Percentiles rank a stretch among this genome's conserved stretches.
Evolutionary conservation across 2,113 vertebrate genomes (phyloP).

Genomic region (Semicossyphus pulcher): DNA sequence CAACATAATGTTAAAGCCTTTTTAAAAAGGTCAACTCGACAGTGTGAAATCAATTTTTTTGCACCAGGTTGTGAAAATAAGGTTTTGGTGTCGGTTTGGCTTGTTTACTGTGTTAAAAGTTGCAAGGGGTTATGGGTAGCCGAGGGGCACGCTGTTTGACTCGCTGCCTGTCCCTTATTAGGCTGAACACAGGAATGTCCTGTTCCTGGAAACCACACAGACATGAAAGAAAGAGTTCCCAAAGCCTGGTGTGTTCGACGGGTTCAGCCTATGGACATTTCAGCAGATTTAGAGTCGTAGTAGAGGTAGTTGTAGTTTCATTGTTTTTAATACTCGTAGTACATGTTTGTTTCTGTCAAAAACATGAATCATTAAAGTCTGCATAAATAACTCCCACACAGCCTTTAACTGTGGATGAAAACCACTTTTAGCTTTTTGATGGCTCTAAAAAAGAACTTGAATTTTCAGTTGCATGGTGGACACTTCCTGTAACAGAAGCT

Average conservation of each 20-base stretch:
- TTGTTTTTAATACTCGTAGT: too few relatives aligned
- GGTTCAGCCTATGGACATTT: background rate
- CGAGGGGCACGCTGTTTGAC: slow-evolving; percentile 19
- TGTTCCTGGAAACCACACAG: background rate
- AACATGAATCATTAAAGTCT: background rate
- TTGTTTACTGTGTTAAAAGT: background rate
- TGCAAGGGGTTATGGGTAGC: slow-evolving; percentile 24
- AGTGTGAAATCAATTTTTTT: background rate
- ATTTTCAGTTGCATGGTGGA: too few relatives aligned
- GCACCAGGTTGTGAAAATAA: background rate
- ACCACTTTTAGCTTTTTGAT: too few relatives aligned
- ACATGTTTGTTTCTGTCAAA: too few relatives aligned
- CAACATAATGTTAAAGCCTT: background rate
- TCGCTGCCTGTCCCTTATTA: slow-evolving; percentile 4
- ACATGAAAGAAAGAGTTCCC: slow-evolving; percentile 22
- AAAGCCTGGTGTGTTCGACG: background rate
- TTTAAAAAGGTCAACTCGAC: background rate
- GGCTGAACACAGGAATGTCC: slow-evolving; percentile 6
- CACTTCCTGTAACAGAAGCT: too few relatives aligned
- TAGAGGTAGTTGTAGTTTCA: background rate
- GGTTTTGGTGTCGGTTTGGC: background rate
- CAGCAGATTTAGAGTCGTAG: background rate
- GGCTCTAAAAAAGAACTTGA: too few relatives aligned
- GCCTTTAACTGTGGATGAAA: background rate
- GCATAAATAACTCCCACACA: background rate